phyloP scores from a whole-genome alignment of 2,888 invertebrate genomes.

The Priocnemis perturbator region DNA sequence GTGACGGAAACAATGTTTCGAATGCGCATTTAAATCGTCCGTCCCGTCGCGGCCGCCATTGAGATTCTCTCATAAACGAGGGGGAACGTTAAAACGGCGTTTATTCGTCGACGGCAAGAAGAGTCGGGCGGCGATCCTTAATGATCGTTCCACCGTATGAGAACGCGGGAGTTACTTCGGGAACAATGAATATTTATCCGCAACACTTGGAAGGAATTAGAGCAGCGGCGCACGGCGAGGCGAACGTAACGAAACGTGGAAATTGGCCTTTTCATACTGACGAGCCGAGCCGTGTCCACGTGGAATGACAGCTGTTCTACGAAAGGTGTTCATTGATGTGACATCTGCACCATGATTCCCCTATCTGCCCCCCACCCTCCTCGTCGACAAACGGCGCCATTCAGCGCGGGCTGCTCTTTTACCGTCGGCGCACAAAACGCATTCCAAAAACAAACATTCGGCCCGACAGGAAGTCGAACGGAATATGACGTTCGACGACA shows the following conservation, averaged over 20 bases:
- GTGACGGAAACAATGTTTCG: constrained; percentile 13
- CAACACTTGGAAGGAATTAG: too few relatives aligned
- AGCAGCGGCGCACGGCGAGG: background rate
- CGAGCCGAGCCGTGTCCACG: constrained; percentile 1
- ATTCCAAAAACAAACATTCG: constrained; percentile 30
- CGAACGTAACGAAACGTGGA: background rate
- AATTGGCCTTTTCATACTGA: background rate
- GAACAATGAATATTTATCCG: too few relatives aligned
- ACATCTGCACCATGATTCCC: constrained; percentile 54
- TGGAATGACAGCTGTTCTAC: constrained; percentile 53
- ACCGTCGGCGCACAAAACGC: background rate
- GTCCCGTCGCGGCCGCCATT: too few relatives aligned
- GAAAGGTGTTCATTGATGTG: constrained; percentile 56
- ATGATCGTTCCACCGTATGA: too few relatives aligned
- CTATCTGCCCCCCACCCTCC: constrained; percentile 12
- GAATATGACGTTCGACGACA: too few relatives aligned
- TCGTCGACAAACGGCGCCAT: constrained; percentile 31
- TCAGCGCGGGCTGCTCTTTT: constrained; percentile 42
- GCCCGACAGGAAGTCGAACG: background rate
- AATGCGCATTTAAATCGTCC: too few relatives aligned
- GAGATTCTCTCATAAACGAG: too few relatives aligned
- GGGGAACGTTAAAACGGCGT: too few relatives aligned
- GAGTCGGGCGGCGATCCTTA: too few relatives aligned
- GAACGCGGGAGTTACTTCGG: too few relatives aligned
- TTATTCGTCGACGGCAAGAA: too few relatives aligned